Evolutionary conservation across 2,888 invertebrate genomes (phyloP).

Genomic region (Rosalia funebris): DNA sequence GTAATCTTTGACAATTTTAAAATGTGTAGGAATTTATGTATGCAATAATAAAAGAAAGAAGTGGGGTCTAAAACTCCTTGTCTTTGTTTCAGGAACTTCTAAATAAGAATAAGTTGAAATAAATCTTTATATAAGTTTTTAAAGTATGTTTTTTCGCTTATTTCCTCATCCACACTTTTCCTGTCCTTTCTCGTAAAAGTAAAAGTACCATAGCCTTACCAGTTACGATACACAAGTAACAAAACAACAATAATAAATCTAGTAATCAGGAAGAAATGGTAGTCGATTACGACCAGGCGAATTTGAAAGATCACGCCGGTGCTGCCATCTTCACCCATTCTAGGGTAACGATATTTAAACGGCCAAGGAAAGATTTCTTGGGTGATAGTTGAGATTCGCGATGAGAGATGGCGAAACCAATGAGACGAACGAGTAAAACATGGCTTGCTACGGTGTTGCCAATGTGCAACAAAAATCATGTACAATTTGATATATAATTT

Average conservation of each 20-base stretch:
- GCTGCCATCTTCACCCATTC: constrained; percentile 33
- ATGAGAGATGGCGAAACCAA: no score
- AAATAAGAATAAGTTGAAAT: constrained; percentile 53
- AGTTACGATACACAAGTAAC: neutral
- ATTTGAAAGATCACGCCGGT: constrained; percentile 11
- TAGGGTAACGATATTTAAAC: constrained; percentile 31
- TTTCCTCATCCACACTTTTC: neutral
- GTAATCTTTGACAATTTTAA: no score
- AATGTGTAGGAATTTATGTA: no score
- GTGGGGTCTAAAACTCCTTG: constrained; percentile 1
- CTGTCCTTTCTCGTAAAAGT: neutral
- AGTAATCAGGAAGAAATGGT: no score
- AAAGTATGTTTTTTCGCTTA: constrained; percentile 2
- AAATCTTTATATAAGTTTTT: constrained; percentile 48
- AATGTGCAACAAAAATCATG: no score
- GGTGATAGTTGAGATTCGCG: no score
- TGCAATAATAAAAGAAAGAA: no score
- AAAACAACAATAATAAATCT: neutral
- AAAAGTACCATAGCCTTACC: constrained; percentile 10
- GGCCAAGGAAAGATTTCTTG: no score
- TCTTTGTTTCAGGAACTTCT: constrained; percentile 61
- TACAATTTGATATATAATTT: no score
- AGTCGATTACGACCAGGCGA: neutral
- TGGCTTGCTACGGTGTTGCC: no score
- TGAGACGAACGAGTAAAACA: no score